Percentiles rank a stretch among this genome's conserved stretches.
Evolutionary conservation across 2,888 invertebrate genomes (phyloP).

Genomic region (Drosophila mimica): DNA sequence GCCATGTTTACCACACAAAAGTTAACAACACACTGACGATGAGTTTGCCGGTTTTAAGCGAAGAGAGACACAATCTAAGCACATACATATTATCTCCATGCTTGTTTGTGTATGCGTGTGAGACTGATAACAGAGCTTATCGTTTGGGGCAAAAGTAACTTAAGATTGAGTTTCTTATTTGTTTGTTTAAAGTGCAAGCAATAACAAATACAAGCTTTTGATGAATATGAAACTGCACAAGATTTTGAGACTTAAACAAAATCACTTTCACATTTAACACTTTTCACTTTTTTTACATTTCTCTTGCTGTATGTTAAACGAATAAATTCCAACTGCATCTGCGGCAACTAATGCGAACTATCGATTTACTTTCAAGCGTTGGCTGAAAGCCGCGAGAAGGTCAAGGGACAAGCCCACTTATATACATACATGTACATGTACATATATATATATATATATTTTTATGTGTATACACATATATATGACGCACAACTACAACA

Average conservation of each 20-base stretch:
- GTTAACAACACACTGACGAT: constrained; percentile 66
- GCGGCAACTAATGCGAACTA: constrained; percentile 66
- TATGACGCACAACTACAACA: constrained; percentile 40
- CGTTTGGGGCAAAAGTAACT: constrained; percentile 35
- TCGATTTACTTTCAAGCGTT: constrained; percentile 54
- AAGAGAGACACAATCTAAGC: constrained; percentile 12
- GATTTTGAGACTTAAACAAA: constrained; percentile 9
- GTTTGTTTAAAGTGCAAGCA: constrained; percentile 25
- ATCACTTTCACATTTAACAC: constrained; percentile 33
- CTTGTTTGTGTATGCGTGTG: constrained; percentile 7
- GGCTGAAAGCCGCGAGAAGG: constrained; percentile 43
- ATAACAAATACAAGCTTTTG: background rate
- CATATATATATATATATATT: too few species aligned
- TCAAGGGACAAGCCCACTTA: constrained; percentile 51
- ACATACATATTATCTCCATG: constrained; percentile 16
- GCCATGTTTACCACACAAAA: constrained; percentile 64
- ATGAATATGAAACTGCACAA: background rate
- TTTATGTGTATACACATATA: background rate
- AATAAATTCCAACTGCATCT: constrained; percentile 41
- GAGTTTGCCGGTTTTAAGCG: constrained; percentile 53
- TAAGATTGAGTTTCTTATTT: constrained; percentile 13
- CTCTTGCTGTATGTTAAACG: constrained; percentile 7
- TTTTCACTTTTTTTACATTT: background rate
- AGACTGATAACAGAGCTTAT: constrained; percentile 55
- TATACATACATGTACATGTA: too few species aligned